These are phyloP conservation scores for Drosophila punjabiensis DNA, from an alignment of 1,140 invertebrate species.

Conservation along the genomic window DNA sequence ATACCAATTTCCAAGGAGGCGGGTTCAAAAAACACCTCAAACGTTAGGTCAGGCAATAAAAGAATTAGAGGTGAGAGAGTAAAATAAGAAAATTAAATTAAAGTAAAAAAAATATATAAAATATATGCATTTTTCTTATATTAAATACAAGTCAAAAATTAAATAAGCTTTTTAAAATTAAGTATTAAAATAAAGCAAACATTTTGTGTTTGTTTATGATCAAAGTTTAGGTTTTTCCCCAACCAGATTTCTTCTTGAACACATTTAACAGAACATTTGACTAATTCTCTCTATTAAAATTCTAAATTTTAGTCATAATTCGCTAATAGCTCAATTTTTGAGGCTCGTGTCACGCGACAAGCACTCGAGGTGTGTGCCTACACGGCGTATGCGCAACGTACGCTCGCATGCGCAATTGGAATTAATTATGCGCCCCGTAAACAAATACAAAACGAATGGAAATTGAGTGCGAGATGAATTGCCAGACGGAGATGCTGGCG, in stretches of 20 bases:
- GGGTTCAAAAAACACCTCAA: constrained; percentile 56
- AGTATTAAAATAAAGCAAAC: too few relatives aligned
- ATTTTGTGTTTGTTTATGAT: neutral
- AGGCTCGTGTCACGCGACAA: constrained; percentile 24
- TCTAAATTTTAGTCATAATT: neutral
- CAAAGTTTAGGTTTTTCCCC: neutral
- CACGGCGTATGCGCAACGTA: constrained; percentile 65
- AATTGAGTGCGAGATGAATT: constrained; percentile 79
- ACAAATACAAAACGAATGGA: constrained; percentile 68
- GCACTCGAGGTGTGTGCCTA: neutral
- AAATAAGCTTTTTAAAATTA: accelerated
- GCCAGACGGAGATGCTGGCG: constrained; percentile 65
- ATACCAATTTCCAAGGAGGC: constrained; percentile 54
- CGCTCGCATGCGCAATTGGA: constrained; percentile 71
- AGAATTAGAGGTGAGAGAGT: constrained; percentile 21
- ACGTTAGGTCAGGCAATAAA: constrained; percentile 17
- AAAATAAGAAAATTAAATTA: neutral
- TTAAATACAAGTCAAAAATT: neutral
- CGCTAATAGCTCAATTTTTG: constrained; percentile 18
- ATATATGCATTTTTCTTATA: neutral
- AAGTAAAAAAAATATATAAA: neutral
- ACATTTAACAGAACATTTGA: neutral
- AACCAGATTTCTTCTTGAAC: neutral
- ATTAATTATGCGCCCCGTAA: constrained; percentile 74
- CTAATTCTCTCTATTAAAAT: neutral